Evolutionary conservation across 2,113 vertebrate species (phyloP).

Genomic region (Pseudopipra pipra): DNA sequence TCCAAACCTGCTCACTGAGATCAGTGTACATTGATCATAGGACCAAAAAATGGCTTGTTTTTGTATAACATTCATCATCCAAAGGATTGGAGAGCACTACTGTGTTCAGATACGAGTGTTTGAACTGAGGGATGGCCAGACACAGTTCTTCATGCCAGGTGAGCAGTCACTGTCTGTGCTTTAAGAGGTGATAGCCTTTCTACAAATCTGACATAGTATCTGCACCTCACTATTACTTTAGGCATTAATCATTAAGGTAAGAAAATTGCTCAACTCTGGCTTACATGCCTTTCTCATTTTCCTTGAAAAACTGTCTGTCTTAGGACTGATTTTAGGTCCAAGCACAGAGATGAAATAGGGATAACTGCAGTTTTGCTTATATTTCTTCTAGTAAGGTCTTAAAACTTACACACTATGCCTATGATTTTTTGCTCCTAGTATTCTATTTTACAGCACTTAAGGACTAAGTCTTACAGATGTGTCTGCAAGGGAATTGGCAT

Average conservation of each 20-base stretch:
- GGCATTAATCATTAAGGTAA: neutral
- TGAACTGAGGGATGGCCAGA: neutral
- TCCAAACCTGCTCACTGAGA: neutral
- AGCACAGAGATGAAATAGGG: rapidly evolving
- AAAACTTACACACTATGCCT: neutral
- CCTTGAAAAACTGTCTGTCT: neutral
- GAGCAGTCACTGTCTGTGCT: neutral
- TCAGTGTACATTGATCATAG: neutral
- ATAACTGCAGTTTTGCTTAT: neutral
- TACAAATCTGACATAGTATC: neutral
- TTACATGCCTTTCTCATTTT: neutral
- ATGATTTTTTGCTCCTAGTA: neutral
- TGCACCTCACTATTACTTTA: neutral
- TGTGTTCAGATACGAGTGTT: neutral
- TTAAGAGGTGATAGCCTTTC: neutral
- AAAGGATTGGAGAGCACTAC: neutral
- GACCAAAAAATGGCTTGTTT: neutral
- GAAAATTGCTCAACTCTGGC: neutral
- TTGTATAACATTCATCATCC: rapidly evolving
- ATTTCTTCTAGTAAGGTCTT: neutral
- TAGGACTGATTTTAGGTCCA: neutral
- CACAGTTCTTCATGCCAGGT: neutral
- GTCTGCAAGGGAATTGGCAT: slow-evolving; percentile 32
- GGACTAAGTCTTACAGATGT: slow-evolving; percentile 6
- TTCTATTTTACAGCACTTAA: slow-evolving; percentile 50